Base-by-base conservation (phyloP, 2,888 invertebrate species). In the Ornithoptera priamus region DNA sequence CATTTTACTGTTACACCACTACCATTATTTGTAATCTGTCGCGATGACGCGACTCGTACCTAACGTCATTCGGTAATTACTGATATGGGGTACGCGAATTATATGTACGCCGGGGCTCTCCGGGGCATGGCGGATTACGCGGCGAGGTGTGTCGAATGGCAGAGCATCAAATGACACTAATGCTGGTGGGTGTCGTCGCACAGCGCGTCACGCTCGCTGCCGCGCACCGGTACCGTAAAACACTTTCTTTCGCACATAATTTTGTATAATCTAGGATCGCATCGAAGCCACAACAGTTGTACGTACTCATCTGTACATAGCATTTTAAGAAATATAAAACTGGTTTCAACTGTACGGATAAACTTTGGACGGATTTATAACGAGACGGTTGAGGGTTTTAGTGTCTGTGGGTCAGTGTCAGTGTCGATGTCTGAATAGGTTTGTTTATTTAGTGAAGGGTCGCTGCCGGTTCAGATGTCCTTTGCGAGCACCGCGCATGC, bases 211-310 rank as follows among this genome's bases (percentile, higher is more conserved):
- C 86, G 88, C 86, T 88, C 74, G 78, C 76, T 85, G 85, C 77
- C 50, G 73, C 81, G 79, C 80, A 77, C 70, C 50, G 65, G 30
- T 59, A 56, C 78, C 81, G 81, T 80, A 81, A 78, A 82, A 80
- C 89, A 91, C 90, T 92, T 92, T 90, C 90, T 89, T 90, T 86
- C 86, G 83, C 85, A 86, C 84, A 83, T 85, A 82, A 87, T 84
- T 86, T 83, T 85, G 84, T 85, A 86, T 83, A 76, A 81, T 82
- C 68, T 64, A 42, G 61, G 56, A 67, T 70, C 36, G 63, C 66
- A 62, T 18, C 53, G 59, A 66, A 63, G 39, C 65, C 70, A 63
- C 68, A 65, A 50, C 18, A 57, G 39, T 65, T 68, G 58, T 53
- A 60, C 20, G 24, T 59, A 59, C 15, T 22, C 39, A 24, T 42